Conservation (phyloP, 2,888 invertebrate species). For the Limnephilus marmoratus region DNA sequence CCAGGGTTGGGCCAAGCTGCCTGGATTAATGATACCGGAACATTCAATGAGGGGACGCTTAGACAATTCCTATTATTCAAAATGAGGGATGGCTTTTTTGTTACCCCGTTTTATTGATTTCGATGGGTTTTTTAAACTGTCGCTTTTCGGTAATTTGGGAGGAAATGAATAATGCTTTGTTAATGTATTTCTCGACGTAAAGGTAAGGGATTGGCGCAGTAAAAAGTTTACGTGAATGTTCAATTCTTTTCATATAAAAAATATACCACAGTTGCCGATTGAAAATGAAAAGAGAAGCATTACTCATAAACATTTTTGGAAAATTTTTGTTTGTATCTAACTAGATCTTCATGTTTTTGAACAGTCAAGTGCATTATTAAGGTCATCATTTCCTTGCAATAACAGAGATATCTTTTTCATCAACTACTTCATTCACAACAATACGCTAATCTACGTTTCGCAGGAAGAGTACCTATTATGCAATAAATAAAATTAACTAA, state of each 20-base stretch:
- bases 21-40: slow-evolving; percentile 65
- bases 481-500: too few species aligned
- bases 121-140: slow-evolving; percentile 53
- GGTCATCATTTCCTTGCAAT: too few species aligned
- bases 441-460: too few species aligned
- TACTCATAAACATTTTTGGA: too few species aligned
- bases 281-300: background rate
- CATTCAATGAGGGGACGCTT: slow-evolving; percentile 64
- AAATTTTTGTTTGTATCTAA: too few species aligned
- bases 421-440: too few species aligned
- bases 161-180: slow-evolving; percentile 24
- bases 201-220: background rate
- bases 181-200: slow-evolving; percentile 5
- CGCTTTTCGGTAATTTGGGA: slow-evolving; percentile 37
- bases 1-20: slow-evolving; percentile 54
- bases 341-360: too few species aligned
- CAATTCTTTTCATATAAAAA: background rate
- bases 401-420: too few species aligned
- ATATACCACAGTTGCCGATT: too few species aligned
- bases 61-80: slow-evolving; percentile 66
- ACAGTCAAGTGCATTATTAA: too few species aligned
- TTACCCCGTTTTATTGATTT: slow-evolving; percentile 59
- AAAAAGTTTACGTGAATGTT: background rate
- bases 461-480: too few species aligned
- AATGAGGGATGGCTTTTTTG: slow-evolving; percentile 59